These are phyloP conservation scores for Julus scandinavius DNA, from an alignment of 2,888 invertebrate species.

Conservation along the genomic window DNA sequence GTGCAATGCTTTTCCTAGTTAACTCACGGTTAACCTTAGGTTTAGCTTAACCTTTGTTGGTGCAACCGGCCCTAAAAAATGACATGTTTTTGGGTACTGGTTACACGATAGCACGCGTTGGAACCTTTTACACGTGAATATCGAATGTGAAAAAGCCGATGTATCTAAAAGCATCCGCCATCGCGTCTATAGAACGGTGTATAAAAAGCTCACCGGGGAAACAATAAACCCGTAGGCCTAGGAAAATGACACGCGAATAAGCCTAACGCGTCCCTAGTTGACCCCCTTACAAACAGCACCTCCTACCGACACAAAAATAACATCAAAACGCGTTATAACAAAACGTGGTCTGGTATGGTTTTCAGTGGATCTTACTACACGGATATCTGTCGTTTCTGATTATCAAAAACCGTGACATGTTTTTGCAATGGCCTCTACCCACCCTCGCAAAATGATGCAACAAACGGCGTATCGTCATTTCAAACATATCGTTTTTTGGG, in stretches of 20 bases:
- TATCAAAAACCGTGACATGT: background rate
- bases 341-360: background rate
- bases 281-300: constrained; percentile 9
- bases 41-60: too few species aligned
- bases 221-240: constrained; percentile 37
- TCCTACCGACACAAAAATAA: background rate
- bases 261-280: constrained; percentile 25
- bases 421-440: background rate
- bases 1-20: too few species aligned
- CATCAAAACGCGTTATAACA: background rate
- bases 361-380: background rate
- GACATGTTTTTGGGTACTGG: background rate
- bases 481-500: background rate
- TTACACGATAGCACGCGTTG: background rate
- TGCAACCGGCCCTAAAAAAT: too few species aligned
- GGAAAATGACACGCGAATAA: constrained; percentile 5
- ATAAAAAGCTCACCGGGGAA: background rate
- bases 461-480: background rate
- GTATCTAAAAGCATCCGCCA: background rate
- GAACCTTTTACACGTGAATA: background rate
- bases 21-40: too few species aligned
- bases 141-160: background rate
- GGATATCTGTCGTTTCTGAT: background rate
- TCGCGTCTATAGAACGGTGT: background rate
- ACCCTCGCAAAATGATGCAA: background rate